Percentiles rank a stretch among this genome's conserved stretches.
These are phyloP conservation scores for Panzeria rudis DNA, from an alignment of 2,888 invertebrate genomes.

Conservation along the genomic window DNA sequence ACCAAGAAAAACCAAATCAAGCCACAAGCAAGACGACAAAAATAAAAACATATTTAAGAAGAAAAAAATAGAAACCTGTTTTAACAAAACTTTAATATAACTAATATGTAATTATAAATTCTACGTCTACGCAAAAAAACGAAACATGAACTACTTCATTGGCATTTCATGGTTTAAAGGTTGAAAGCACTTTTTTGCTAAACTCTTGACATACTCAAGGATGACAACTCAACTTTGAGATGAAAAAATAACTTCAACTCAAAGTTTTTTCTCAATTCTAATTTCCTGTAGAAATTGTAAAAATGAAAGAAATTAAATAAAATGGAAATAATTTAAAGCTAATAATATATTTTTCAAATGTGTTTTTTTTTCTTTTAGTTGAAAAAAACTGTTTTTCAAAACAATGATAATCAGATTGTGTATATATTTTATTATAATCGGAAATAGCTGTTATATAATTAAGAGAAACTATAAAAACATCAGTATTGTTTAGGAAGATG, in stretches of 20 bases:
- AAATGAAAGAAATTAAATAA: slow-evolving; percentile 4
- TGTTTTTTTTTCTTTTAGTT: background rate
- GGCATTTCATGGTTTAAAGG: background rate
- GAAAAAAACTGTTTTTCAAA: background rate
- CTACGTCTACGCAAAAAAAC: background rate
- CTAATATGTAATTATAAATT: background rate
- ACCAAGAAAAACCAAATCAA: background rate
- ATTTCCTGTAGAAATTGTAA: background rate
- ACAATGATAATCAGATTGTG: background rate
- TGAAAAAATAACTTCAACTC: slow-evolving; percentile 1
- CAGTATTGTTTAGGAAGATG: slow-evolving; percentile 29
- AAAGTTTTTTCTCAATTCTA: background rate
- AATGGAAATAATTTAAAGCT: slow-evolving; percentile 11
- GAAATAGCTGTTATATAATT: slow-evolving; percentile 11
- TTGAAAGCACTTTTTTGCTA: slow-evolving; percentile 45
- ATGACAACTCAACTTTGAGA: slow-evolving; percentile 5
- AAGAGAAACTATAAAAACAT: background rate
- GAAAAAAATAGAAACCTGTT: slow-evolving; percentile 42
- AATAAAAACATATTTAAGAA: too few species aligned
- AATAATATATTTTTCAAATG: background rate
- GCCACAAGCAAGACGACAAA: background rate
- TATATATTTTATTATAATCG: slow-evolving; percentile 20
- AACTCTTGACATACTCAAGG: slow-evolving; percentile 20
- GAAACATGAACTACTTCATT: background rate
- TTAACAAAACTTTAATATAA: background rate